These are phyloP conservation scores for Rhodinocichla rosea DNA, from an alignment of 2,113 vertebrate species.

Conservation along the genomic window DNA sequence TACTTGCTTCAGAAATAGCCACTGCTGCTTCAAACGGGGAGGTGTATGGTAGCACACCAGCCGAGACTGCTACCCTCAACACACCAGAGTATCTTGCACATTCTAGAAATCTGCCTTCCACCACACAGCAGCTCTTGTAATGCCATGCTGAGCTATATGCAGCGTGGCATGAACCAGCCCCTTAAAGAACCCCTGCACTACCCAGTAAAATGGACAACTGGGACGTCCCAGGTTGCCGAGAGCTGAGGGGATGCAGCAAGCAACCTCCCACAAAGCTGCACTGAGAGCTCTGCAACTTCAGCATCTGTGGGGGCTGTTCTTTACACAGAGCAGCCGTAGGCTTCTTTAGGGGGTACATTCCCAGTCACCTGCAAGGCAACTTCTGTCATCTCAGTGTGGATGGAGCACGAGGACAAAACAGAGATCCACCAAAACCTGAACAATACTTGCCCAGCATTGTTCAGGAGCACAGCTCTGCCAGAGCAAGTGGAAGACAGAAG, in stretches of 20 bases:
- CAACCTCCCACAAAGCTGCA: background rate
- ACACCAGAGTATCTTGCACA: fast-evolving
- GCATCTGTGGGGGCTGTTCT: background rate
- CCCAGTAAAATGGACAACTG: background rate
- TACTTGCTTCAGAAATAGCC: background rate
- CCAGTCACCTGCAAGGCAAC: background rate
- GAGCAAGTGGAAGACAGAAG: background rate
- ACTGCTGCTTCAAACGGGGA: background rate
- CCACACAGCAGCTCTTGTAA: background rate
- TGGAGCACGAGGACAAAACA: background rate
- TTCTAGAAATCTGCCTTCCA: background rate
- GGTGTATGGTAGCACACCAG: fast-evolving
- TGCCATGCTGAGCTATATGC: background rate
- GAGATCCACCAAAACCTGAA: background rate
- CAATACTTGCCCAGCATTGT: no score
- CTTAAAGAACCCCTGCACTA: background rate
- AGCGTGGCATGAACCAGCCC: background rate
- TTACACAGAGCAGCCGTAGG: background rate
- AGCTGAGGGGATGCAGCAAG: background rate
- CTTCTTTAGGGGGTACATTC: background rate
- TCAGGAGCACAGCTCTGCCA: background rate
- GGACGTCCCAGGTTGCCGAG: background rate
- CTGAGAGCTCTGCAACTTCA: fast-evolving
- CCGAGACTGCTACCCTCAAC: background rate
- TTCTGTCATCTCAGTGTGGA: background rate